Conservation (phyloP, 2,113 vertebrate species). For the Astur gentilis region DNA sequence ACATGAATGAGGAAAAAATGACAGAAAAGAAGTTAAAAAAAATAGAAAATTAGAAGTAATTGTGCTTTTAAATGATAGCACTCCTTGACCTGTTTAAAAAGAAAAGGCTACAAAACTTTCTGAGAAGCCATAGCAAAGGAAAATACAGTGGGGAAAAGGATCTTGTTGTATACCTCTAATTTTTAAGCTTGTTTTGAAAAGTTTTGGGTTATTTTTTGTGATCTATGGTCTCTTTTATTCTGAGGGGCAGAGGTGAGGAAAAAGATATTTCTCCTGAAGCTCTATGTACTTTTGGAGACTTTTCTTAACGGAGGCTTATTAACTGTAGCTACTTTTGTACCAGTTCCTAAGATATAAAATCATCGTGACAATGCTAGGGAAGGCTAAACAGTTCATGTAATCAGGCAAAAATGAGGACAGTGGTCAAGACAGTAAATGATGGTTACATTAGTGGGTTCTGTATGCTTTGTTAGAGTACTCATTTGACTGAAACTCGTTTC, state of each 20-base stretch:
- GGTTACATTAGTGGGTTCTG: background rate
- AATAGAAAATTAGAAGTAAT: background rate
- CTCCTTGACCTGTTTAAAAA: background rate
- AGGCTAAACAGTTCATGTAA: background rate
- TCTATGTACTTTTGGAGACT: background rate
- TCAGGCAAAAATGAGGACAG: background rate
- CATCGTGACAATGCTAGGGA: background rate
- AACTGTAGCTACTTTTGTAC: background rate
- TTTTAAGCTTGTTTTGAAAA: background rate
- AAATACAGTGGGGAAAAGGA: background rate
- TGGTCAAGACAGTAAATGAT: background rate
- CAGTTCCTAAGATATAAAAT: background rate
- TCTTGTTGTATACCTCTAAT: background rate
- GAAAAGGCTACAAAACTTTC: background rate
- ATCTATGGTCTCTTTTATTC: background rate
- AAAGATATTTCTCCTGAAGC: background rate
- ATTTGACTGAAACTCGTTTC: background rate
- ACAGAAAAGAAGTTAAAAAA: background rate
- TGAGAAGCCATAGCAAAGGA: background rate
- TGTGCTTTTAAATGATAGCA: background rate
- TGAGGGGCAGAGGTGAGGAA: background rate
- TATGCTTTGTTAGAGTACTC: background rate
- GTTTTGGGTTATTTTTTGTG: background rate
- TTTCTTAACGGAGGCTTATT: background rate
- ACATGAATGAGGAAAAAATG: background rate